phyloP scores from a whole-genome alignment of 2,888 invertebrate species.

The Unio pictorum region DNA sequence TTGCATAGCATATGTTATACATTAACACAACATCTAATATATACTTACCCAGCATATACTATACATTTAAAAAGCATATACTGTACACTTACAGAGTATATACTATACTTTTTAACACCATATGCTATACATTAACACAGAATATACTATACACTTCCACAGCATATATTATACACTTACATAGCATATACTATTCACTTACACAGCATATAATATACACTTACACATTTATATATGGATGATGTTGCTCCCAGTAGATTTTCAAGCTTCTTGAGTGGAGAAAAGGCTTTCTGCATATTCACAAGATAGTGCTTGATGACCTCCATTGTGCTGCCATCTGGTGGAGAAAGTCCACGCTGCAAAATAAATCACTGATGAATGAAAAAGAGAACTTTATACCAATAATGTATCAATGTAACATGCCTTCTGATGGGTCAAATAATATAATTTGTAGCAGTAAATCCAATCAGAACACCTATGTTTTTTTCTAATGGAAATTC shows the following conservation, averaged over 20 bases:
- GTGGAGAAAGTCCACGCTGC: slow-evolving; percentile 75
- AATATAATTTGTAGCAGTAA: no score
- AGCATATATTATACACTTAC: slow-evolving; percentile 47
- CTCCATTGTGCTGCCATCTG: slow-evolving; percentile 82
- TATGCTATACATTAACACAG: slow-evolving; percentile 63
- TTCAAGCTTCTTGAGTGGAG: slow-evolving; percentile 93
- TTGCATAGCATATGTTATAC: no score
- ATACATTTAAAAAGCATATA: slow-evolving; percentile 55
- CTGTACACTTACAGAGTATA: slow-evolving; percentile 74
- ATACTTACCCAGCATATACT: no score
- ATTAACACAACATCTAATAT: slow-evolving; percentile 77
- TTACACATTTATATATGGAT: slow-evolving; percentile 78
- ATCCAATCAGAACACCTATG: no score
- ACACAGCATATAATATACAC: slow-evolving; percentile 11
- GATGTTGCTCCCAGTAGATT: slow-evolving; percentile 90
- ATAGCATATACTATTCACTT: slow-evolving; percentile 76
- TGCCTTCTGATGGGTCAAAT: no score
- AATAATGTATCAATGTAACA: no score
- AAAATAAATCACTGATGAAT: slow-evolving; percentile 7
- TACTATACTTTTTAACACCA: slow-evolving; percentile 59
- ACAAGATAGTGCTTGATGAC: slow-evolving; percentile 81
- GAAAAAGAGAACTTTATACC: no score
- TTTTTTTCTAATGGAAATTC: no score
- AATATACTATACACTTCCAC: slow-evolving; percentile 73
- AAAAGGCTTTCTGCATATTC: slow-evolving; percentile 90